phyloP scores from a whole-genome alignment of 2,888 invertebrate genomes.

The Hirtodrosophila confusa region DNA sequence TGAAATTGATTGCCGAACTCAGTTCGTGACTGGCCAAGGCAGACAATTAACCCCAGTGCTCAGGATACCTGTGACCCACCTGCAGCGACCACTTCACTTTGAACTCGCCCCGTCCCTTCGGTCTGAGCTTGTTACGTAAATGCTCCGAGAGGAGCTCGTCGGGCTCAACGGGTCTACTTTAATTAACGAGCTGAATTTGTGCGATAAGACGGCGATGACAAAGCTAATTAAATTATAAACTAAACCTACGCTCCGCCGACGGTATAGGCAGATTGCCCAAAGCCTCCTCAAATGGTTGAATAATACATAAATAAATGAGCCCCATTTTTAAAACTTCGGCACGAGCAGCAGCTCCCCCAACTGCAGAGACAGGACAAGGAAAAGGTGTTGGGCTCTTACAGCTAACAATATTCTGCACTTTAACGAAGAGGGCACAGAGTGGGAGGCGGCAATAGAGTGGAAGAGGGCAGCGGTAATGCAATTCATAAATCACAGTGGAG shows the following conservation, averaged over 20 bases:
- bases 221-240: slow-evolving; percentile 73
- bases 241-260: slow-evolving; percentile 28
- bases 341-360: slow-evolving; percentile 12
- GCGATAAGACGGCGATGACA: slow-evolving; percentile 59
- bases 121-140: slow-evolving; percentile 55
- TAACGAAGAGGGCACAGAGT: slow-evolving; percentile 2
- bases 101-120: slow-evolving; percentile 41
- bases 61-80: slow-evolving; percentile 55
- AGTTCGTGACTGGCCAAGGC: slow-evolving; percentile 65
- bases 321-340: slow-evolving; percentile 34
- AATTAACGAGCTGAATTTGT: slow-evolving; percentile 57
- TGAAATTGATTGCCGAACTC: slow-evolving; percentile 66
- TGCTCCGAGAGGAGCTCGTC: slow-evolving; percentile 10
- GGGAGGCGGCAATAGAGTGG: no score
- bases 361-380: slow-evolving; percentile 3
- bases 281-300: slow-evolving; percentile 39
- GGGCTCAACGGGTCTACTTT: slow-evolving; percentile 14
- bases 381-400: slow-evolving; percentile 45
- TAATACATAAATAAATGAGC: slow-evolving; percentile 68
- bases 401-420: slow-evolving; percentile 32
- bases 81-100: slow-evolving; percentile 53
- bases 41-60: slow-evolving; percentile 68
- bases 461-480: slow-evolving; percentile 21
- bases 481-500: slow-evolving; percentile 24
- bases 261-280: background rate